These are phyloP conservation scores for Agraylea sexmaculata DNA, from an alignment of 1,140 invertebrate genomes.

Conservation along the genomic window DNA sequence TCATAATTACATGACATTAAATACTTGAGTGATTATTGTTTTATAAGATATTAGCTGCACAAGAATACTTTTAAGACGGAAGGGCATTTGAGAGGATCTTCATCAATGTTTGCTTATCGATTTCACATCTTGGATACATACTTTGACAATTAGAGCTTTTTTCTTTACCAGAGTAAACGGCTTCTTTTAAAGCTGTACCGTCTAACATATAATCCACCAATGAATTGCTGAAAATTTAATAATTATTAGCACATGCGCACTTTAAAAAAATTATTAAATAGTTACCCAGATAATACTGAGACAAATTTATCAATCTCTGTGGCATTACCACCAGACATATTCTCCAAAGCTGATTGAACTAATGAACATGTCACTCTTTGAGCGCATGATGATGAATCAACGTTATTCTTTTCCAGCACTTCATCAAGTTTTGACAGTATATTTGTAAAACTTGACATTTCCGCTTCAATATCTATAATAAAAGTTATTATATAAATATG, in stretches of 20 bases:
- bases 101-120: conserved; percentile 49
- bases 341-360: conserved; percentile 53
- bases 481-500: background rate
- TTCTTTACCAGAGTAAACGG: conserved; percentile 52
- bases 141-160: conserved; percentile 46
- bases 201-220: conserved; percentile 58
- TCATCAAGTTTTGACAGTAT: conserved; percentile 61
- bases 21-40: no score
- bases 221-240: conserved; percentile 48
- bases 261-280: no score
- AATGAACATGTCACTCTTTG: conserved; percentile 67
- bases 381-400: conserved; percentile 67
- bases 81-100: conserved; percentile 48
- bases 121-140: conserved; percentile 48
- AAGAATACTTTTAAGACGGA: no score
- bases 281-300: conserved; percentile 50
- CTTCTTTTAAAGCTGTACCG: conserved; percentile 64
- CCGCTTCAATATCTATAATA: conserved; percentile 46
- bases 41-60: no score
- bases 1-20: no score
- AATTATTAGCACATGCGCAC: no score
- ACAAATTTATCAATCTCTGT: conserved; percentile 55
- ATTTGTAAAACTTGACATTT: conserved; percentile 46
- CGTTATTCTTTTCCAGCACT: conserved; percentile 55
- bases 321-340: conserved; percentile 45